These are phyloP conservation scores for Noctua janthe DNA, from an alignment of 2,888 invertebrate genomes.

Conservation along the genomic window DNA sequence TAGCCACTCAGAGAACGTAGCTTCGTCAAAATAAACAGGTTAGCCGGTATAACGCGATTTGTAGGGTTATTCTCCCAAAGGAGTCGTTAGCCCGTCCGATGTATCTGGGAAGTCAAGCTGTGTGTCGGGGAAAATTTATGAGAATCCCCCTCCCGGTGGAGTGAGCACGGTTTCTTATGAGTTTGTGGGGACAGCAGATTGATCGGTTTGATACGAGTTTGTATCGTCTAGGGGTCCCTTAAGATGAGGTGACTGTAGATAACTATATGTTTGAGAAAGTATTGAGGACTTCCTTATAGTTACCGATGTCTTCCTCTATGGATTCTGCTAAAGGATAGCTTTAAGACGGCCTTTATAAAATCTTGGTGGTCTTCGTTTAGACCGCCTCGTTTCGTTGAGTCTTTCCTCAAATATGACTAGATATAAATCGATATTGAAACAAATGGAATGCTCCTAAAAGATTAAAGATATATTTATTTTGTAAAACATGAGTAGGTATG, in stretches of 20 bases:
- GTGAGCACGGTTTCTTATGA: slow-evolving; percentile 49
- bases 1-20: slow-evolving; percentile 11
- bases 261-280: slow-evolving; percentile 12
- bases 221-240: slow-evolving; percentile 34
- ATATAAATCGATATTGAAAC: too few relatives aligned
- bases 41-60: slow-evolving; percentile 51
- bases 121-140: slow-evolving; percentile 60
- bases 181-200: slow-evolving; percentile 57
- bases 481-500: too few relatives aligned
- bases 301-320: not conserved
- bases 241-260: slow-evolving; percentile 32
- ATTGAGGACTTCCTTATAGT: slow-evolving; percentile 38
- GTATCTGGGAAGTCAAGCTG: slow-evolving; percentile 62
- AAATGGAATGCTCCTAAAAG: too few relatives aligned
- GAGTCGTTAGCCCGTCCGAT: slow-evolving; percentile 64
- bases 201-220: slow-evolving; percentile 46
- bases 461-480: too few relatives aligned
- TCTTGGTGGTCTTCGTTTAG: not conserved
- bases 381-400: not conserved
- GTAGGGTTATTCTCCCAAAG: slow-evolving; percentile 63
- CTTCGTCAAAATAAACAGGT: slow-evolving; percentile 55
- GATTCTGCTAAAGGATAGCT: not conserved
- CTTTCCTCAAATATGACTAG: not conserved
- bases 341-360: not conserved
- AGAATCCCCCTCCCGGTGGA: slow-evolving; percentile 57